Evolutionary conservation across 2,113 vertebrate species (phyloP), one percentile per base, ranked within the genome.

Genomic region (Suricata suricatta): DNA sequence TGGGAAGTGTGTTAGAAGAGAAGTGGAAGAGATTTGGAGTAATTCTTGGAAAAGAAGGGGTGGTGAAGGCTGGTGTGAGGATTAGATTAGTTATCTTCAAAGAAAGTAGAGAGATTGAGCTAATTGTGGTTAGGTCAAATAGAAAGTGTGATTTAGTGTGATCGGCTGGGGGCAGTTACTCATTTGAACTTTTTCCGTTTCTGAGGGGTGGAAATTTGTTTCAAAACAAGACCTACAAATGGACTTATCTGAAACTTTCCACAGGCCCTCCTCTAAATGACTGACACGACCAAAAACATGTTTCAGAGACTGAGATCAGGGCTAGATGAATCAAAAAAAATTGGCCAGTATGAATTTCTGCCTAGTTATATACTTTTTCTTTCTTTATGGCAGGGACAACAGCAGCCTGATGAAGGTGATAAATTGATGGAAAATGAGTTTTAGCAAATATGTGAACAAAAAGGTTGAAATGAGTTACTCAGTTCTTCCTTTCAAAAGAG

Each of bases 191-290:
- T 21, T 21, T 29, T 64, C 4, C 47, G 47, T 95, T 88, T 31
- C 25, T 74, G 12, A 64, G 5, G 19, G 17, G 5, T 92, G n/a
- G 14, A 11, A 82, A 31, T 93, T 93, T 85, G 50, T 57, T 91
- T 90, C 33, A 77, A 92, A 93, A 79, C 60, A 23, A 88, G 64
- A 88, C 6, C 50, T 66, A 76, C 92, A 52, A 60, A 25, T 50
- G 74, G 57, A 90, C 52, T 86, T 92, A 82, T 33, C 52, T 93
- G 50, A 93, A 96, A 95, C 27, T 89, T 88, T 93, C 47, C 54
- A 41, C 23, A 82, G 80, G 31, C 25, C 80, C 47, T 87, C 96
- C n/a, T 82, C 87, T 79, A 82, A 96, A 85, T 88, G 25, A 93
- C 31, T 52, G 29, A 38, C 79, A 57, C 80, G 88, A 82, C 41